Conservation (phyloP, 2,888 invertebrate genomes). For the Habrosyne pyritoides region DNA sequence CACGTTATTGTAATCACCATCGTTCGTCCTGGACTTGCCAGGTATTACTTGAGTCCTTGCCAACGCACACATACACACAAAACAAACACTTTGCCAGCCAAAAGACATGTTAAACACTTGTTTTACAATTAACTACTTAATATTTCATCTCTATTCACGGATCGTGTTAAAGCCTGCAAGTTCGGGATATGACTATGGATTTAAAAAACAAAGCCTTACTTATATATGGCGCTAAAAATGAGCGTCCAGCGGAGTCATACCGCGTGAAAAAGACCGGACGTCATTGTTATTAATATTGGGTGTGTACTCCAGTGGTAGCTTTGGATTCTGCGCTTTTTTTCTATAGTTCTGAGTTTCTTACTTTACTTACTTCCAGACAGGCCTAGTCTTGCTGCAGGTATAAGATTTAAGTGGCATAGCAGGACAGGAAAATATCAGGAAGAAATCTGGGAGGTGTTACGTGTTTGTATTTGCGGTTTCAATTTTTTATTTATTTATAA, state of each 20-base stretch:
- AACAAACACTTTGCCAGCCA: conserved; percentile 58
- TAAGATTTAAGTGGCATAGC: too few relatives aligned
- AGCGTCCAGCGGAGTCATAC: conserved; percentile 62
- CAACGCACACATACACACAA: conserved; percentile 67
- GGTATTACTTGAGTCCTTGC: conserved; percentile 76
- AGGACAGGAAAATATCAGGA: too few relatives aligned
- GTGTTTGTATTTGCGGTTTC: too few relatives aligned
- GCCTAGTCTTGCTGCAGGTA: too few relatives aligned
- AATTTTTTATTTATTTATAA: too few relatives aligned
- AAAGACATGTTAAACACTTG: conserved; percentile 62
- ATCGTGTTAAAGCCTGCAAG: conserved; percentile 37
- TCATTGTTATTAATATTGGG: conserved; percentile 76
- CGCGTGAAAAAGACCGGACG: conserved; percentile 80
- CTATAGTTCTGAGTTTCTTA: too few relatives aligned
- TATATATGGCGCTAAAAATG: conserved; percentile 79
- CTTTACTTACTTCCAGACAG: too few relatives aligned
- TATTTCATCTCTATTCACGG: conserved; percentile 47
- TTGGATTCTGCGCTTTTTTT: too few relatives aligned
- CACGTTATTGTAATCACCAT: conserved; percentile 85
- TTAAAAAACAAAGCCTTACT: conserved; percentile 72
- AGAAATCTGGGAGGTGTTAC: too few relatives aligned
- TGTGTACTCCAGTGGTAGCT: conserved; percentile 23
- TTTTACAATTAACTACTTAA: conserved; percentile 25
- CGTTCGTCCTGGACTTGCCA: conserved; percentile 75
- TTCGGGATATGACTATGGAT: conserved; percentile 63